Conservation (phyloP, 2,113 vertebrate genomes). For the Peromyscus polionotus region DNA sequence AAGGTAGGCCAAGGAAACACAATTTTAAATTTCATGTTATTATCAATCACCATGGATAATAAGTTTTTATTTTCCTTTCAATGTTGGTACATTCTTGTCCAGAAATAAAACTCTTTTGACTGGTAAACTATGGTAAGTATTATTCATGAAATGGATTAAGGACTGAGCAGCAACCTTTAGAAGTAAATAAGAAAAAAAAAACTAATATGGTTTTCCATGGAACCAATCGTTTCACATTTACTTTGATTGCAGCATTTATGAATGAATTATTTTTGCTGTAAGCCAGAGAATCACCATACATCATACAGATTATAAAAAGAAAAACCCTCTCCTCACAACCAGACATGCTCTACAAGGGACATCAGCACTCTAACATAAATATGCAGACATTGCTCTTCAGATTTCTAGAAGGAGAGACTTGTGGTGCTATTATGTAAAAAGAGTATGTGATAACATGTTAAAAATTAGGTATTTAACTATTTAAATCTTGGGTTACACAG, state of each 20-base stretch:
- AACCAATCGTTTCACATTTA: not conserved
- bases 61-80: not conserved
- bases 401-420: not conserved
- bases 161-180: not conserved
- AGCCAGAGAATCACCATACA: not conserved
- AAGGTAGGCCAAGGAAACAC: not conserved
- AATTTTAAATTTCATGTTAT: not conserved
- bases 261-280: not conserved
- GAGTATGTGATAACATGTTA: not conserved
- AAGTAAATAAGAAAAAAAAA: not conserved
- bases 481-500: not conserved
- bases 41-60: not conserved
- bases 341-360: not conserved
- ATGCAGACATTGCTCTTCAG: not conserved
- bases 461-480: not conserved
- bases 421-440: not conserved
- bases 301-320: not conserved
- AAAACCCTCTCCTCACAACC: not conserved
- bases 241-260: not conserved
- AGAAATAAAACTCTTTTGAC: not conserved
- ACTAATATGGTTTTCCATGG: not conserved
- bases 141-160: not conserved
- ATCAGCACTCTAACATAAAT: not conserved
- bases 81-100: not conserved
- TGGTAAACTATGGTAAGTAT: not conserved